Evolutionary conservation across 2,113 vertebrate genomes (phyloP).

Genomic region (Megaleporinus macrocephalus): DNA sequence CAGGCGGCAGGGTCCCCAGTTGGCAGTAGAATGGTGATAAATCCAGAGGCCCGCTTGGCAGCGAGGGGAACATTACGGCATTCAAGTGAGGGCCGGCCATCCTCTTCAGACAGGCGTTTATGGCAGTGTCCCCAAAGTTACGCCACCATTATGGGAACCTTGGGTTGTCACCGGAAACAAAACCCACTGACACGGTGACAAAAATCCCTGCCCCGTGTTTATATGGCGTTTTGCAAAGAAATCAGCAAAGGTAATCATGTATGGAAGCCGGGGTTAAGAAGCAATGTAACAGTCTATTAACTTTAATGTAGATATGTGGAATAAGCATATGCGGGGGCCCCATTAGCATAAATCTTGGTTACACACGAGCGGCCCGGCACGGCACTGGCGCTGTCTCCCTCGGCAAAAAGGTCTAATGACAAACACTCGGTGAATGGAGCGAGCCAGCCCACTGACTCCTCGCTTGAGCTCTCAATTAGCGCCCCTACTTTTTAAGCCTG

Average conservation of each 20-base stretch:
- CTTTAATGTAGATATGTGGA: slow-evolving; percentile 99
- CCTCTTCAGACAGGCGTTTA: slow-evolving; percentile 70
- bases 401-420: slow-evolving; percentile 76
- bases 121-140: slow-evolving; percentile 74
- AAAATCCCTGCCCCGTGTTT: slow-evolving; percentile 93
- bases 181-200: slow-evolving; percentile 91
- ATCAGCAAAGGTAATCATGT: slow-evolving; percentile 99
- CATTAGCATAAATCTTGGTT: slow-evolving; percentile 99
- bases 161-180: slow-evolving; percentile 82
- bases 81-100: slow-evolving; percentile 63
- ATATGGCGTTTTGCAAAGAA: slow-evolving; percentile 95
- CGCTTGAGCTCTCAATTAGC: slow-evolving; percentile 81
- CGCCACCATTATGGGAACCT: slow-evolving; percentile 75
- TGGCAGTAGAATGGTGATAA: slow-evolving; percentile 55
- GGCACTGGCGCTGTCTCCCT: slow-evolving; percentile 61
- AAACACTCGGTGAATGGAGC: slow-evolving; percentile 74
- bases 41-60: slow-evolving; percentile 51
- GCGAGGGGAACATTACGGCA: slow-evolving; percentile 52
- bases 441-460: slow-evolving; percentile 67
- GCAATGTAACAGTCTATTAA: slow-evolving; percentile 99
- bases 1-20: slow-evolving; percentile 34
- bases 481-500: slow-evolving; percentile 52
- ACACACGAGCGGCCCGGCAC: slow-evolving; percentile 82
- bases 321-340: slow-evolving; percentile 97
- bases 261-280: slow-evolving; percentile 99